Evolutionary conservation across 1,140 invertebrate genomes (phyloP).

Genomic region (Bombus huntii): DNA sequence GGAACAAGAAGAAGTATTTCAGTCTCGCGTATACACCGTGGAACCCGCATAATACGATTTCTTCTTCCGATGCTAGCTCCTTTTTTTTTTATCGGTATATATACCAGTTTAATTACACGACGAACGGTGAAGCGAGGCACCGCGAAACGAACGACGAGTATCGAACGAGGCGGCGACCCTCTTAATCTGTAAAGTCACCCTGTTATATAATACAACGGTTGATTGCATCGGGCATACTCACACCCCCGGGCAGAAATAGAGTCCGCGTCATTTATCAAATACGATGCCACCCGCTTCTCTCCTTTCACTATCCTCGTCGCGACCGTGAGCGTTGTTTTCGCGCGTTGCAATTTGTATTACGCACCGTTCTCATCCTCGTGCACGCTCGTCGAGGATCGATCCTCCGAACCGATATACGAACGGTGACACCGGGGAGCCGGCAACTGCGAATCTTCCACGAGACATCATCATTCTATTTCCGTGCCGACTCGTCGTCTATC

Average conservation of each 20-base stretch:
- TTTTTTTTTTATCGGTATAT: not conserved
- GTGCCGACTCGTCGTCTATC: slow-evolving; percentile 40
- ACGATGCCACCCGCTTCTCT: slow-evolving; percentile 59
- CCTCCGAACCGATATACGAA: slow-evolving; percentile 40
- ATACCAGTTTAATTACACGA: slow-evolving; percentile 26
- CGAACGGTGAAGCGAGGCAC: not conserved
- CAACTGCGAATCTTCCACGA: slow-evolving; percentile 49
- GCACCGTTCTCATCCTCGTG: slow-evolving; percentile 11
- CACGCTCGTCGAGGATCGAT: slow-evolving; percentile 58
- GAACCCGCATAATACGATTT: not conserved
- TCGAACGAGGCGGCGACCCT: slow-evolving; percentile 43
- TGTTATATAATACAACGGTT: slow-evolving; percentile 78
- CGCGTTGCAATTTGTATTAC: slow-evolving; percentile 74
- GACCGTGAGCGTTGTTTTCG: slow-evolving; percentile 63
- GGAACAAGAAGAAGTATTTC: not conserved
- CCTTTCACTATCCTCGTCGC: slow-evolving; percentile 45
- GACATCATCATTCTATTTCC: slow-evolving; percentile 64
- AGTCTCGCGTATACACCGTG: not conserved
- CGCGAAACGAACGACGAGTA: slow-evolving; percentile 21
- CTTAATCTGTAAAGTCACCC: slow-evolving; percentile 71
- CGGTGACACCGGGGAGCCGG: slow-evolving; percentile 10
- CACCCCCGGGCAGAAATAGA: slow-evolving; percentile 70
- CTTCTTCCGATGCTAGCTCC: not conserved
- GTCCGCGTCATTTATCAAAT: slow-evolving; percentile 78
- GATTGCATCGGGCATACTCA: slow-evolving; percentile 70